phyloP scores from a whole-genome alignment of 1,140 invertebrate genomes.

The Portunus trituberculatus region DNA sequence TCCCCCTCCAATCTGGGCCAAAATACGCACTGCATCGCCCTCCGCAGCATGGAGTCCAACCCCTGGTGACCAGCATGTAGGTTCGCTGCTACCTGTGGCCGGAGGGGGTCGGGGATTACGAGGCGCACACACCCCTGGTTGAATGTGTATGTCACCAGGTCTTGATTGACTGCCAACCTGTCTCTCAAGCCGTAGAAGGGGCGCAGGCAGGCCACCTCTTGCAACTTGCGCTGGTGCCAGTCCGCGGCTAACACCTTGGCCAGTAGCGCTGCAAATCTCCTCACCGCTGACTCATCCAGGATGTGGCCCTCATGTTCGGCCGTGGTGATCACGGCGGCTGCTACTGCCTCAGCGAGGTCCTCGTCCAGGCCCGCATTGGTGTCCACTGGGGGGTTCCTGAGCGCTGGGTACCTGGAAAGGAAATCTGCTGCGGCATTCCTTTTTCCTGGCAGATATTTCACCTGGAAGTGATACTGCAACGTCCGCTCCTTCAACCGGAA shows the following conservation, averaged over 20 bases:
- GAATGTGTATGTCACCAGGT: background rate
- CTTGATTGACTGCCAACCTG: background rate
- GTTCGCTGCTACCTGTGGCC: background rate
- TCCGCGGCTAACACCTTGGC: background rate
- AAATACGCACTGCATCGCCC: background rate
- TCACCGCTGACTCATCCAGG: background rate
- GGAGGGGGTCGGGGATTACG: background rate
- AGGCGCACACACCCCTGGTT: background rate
- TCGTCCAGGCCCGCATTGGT: background rate
- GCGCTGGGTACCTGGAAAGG: background rate
- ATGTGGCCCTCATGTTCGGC: background rate
- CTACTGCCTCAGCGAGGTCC: background rate
- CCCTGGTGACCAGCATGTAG: too few relatives aligned
- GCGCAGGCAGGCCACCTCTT: background rate
- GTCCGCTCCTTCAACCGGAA: background rate
- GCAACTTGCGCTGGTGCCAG: background rate
- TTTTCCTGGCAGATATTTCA: background rate
- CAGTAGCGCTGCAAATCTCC: background rate
- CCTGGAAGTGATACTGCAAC: background rate
- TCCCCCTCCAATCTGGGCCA: background rate
- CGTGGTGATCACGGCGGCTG: background rate
- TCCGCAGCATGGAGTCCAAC: background rate
- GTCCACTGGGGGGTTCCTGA: background rate
- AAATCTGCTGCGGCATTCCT: background rate
- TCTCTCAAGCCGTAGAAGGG: background rate